Evolutionary conservation across 1,140 invertebrate genomes (phyloP), one percentile per base, ranked within the genome.

Genomic region (Drosophila auraria): DNA sequence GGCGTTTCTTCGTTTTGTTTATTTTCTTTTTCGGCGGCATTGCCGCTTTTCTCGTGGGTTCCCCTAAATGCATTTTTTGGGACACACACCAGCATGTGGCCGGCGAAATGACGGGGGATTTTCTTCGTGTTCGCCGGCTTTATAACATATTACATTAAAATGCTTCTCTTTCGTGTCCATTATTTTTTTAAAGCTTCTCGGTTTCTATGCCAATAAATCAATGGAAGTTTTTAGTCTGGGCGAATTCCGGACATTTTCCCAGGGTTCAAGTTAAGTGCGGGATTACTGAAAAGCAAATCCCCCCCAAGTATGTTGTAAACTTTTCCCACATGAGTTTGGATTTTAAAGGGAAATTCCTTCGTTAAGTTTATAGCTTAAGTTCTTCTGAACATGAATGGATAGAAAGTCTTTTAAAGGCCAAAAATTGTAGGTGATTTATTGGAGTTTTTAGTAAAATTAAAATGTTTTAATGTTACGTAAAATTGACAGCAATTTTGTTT

Each of bases 91-190:
- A 87, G 80, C 83, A 81, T 87, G 83, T 80, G 84, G 77, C 50
- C 66, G 45, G 30, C 51, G 53, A 57, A 42, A 42, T n/a, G 15
- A 14, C 30, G 59, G 64, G 40, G 68, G 51, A 84, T 81, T 77
- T 79, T 12, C 36, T 36, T 49, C 50, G 30, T 49, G 71, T 65
- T 69, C 69, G 44, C 65, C 58, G 42, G 42, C 64, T 75, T 78
- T 71, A 82, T 82, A 82, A 74, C 80, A 89, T 78, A 72, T 87
- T 89, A 89, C 84, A 87, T 87, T 87, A 83, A 87, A 77, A 81
- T 83, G 57, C 40, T 61, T 78, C 64, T 69, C 50, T 66, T 64
- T 68, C 53, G 23, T 25, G 49, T 54, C 45, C 27, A 50, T 65
- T 59, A 50, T 65, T 59, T 25, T 76, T 70, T 51, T 70, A 57